Conservation (phyloP, 1,140 invertebrate genomes). For the Pogonomyrmex barbatus region DNA sequence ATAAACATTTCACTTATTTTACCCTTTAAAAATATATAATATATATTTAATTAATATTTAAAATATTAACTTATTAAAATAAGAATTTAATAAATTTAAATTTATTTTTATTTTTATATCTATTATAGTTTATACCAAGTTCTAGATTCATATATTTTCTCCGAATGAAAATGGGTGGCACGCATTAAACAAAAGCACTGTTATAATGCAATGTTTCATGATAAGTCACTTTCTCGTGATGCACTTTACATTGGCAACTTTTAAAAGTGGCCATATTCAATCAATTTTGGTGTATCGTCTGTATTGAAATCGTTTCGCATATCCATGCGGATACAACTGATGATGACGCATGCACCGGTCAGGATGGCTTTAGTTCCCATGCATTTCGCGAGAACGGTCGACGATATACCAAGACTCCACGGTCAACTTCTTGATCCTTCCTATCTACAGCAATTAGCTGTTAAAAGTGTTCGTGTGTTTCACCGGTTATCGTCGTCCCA, state of each 20-base stretch:
- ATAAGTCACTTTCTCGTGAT: conserved; percentile 25
- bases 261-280: conserved; percentile 41
- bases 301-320: conserved; percentile 57
- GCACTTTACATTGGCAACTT: conserved; percentile 22
- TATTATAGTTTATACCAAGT: neutral
- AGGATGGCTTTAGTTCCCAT: conserved; percentile 78
- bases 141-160: neutral
- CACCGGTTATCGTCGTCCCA: conserved; percentile 77
- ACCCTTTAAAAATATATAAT: neutral
- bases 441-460: conserved; percentile 83
- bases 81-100: neutral
- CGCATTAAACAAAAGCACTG: neutral
- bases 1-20: neutral
- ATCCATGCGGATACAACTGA: conserved; percentile 59
- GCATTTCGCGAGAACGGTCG: conserved; percentile 77
- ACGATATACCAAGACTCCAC: conserved; percentile 69
- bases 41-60: neutral
- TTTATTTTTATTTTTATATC: neutral
- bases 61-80: neutral
- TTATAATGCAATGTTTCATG: conserved; percentile 13
- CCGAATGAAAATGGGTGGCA: neutral
- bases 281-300: conserved; percentile 28
- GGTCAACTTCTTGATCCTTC: conserved; percentile 65
- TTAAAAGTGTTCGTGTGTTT: conserved; percentile 83
- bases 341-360: conserved; percentile 66